Evolutionary conservation across 35 echinoderm and acorn worm genomes (phyloP).

Genomic region (Hemicentrotus pulcherrimus): DNA sequence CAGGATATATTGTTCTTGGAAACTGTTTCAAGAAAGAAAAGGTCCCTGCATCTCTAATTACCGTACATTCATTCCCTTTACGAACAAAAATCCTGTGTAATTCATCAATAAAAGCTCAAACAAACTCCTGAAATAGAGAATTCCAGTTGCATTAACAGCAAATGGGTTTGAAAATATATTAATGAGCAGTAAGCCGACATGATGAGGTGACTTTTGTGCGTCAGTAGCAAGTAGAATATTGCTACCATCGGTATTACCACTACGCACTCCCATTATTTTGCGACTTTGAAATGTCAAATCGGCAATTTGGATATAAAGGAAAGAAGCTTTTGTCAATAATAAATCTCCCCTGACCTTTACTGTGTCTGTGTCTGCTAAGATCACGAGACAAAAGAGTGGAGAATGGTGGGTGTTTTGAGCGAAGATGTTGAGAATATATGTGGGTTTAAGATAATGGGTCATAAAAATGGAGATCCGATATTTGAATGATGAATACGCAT

Average conservation of each 20-base stretch:
- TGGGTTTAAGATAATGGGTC: neutral
- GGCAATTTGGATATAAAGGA: neutral
- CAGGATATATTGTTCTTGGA: neutral
- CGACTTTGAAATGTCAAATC: neutral
- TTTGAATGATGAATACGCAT: too few relatives aligned
- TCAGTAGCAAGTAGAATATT: neutral
- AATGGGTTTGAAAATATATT: too few relatives aligned
- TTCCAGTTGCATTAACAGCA: neutral
- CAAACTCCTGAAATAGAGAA: neutral
- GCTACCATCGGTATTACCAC: neutral
- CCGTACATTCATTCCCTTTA: neutral
- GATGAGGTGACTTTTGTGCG: neutral
- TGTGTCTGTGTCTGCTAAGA: neutral
- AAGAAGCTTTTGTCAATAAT: neutral
- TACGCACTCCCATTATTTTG: neutral
- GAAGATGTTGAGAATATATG: neutral
- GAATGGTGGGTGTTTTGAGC: neutral
- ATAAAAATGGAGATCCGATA: neutral
- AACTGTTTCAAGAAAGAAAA: neutral
- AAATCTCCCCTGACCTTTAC: neutral
- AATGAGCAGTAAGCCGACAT: too few relatives aligned
- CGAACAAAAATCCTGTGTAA: neutral
- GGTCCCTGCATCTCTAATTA: neutral
- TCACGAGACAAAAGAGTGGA: neutral
- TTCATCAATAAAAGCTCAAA: neutral